These are phyloP conservation scores for Drosophila lutescens DNA, from an alignment of 2,888 invertebrate genomes.

Conservation along the genomic window DNA sequence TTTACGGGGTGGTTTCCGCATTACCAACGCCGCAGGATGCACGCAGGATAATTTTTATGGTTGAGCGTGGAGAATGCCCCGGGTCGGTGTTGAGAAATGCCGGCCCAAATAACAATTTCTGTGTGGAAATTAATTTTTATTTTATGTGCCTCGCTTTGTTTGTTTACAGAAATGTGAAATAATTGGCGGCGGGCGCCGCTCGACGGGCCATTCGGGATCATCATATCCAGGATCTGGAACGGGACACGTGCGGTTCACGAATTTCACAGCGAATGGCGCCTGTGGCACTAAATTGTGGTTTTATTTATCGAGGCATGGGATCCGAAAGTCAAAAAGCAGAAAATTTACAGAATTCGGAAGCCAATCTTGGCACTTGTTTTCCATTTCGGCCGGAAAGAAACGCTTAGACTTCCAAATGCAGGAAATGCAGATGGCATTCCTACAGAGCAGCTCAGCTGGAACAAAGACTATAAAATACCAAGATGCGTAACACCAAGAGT, in stretches of 20 bases:
- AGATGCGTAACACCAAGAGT: too few species aligned
- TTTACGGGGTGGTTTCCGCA: conserved; percentile 62
- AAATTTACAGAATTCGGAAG: conserved; percentile 7
- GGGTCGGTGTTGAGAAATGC: conserved; percentile 32
- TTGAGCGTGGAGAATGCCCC: conserved; percentile 42
- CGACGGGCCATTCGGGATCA: conserved; percentile 24
- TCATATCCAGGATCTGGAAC: conserved; percentile 7
- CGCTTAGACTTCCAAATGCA: not conserved
- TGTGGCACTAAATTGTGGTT: conserved; percentile 42
- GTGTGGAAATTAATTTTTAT: conserved; percentile 79
- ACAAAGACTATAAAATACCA: too few species aligned
- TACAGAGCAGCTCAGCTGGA: conserved; percentile 17
- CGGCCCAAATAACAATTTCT: conserved; percentile 75
- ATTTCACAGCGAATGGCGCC: conserved; percentile 53
- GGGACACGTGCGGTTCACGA: conserved; percentile 63
- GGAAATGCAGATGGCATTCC: conserved; percentile 65
- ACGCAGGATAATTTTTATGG: conserved; percentile 6
- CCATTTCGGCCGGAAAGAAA: conserved; percentile 10
- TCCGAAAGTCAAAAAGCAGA: conserved; percentile 45
- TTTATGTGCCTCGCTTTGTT: conserved; percentile 64
- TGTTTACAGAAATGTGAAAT: conserved; percentile 72
- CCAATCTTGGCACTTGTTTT: conserved; percentile 55
- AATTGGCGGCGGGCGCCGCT: conserved; percentile 68
- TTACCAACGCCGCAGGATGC: conserved; percentile 32
- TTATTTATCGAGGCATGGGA: conserved; percentile 39